Evolutionary conservation across 1,140 invertebrate genomes (phyloP).

Genomic region (Mamestra configurata): DNA sequence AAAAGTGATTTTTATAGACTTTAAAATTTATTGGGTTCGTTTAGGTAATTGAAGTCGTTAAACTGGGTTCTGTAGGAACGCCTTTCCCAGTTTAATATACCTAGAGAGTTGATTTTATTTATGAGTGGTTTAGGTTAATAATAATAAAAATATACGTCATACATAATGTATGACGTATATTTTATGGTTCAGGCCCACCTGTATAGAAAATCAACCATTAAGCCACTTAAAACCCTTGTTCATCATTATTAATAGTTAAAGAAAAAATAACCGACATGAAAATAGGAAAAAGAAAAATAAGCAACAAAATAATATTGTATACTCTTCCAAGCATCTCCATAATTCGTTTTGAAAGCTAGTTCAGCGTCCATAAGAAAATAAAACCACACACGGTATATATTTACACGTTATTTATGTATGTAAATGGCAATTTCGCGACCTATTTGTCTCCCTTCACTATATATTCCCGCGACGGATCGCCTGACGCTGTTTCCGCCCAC

Average conservation of each 20-base stretch:
- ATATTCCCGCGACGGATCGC: constrained; percentile 38
- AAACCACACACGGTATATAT: constrained; percentile 46
- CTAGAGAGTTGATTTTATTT: not conserved
- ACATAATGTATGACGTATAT: too few relatives aligned
- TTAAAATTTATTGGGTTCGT: constrained; percentile 2
- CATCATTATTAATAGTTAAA: not conserved
- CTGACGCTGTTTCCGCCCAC: constrained; percentile 43
- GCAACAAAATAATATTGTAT: constrained; percentile 20
- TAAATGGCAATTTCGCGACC: constrained; percentile 52
- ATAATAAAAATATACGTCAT: too few relatives aligned
- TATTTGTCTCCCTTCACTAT: constrained; percentile 49
- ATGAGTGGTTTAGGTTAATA: not conserved
- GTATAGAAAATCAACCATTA: too few relatives aligned
- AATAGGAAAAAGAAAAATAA: not conserved
- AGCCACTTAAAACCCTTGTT: too few relatives aligned
- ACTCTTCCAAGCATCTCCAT: constrained; percentile 23
- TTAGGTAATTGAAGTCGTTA: not conserved
- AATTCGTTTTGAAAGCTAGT: constrained; percentile 41
- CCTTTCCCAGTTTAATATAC: not conserved
- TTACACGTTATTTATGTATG: constrained; percentile 49
- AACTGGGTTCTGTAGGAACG: not conserved
- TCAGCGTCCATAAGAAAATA: constrained; percentile 41
- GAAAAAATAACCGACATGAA: not conserved
- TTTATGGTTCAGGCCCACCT: not conserved
- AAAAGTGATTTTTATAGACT: constrained; percentile 12